Evolutionary conservation across 2,888 invertebrate species (phyloP), one percentile per base, ranked within the genome.

Genomic region (Chloromyia formosa): DNA sequence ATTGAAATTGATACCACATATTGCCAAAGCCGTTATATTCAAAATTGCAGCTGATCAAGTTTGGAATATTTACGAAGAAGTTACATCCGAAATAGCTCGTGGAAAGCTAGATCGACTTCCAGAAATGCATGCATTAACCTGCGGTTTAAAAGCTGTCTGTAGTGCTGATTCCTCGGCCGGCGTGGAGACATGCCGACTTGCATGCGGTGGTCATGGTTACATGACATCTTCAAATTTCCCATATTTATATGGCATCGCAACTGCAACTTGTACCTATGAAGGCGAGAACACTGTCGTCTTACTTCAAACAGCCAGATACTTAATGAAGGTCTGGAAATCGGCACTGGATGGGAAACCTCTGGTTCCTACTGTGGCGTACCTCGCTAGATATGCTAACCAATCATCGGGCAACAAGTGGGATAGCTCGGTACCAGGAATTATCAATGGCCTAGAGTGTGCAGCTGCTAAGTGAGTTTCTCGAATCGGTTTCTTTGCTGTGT

Each of bases 121-220:
- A 0, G 95, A 96, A 89, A 82, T 85, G 81, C 97, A 98, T 86
- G 96, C 96, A 0, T 86, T 96, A 35, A 91, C 96, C 0, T 95
- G 97, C 82, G 96, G 96, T 80, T 86, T 98, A 75, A 98, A 98
- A 85, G 95, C 97, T 0, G 91, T 96, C 64, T 91, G 91, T 76
- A 92, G 95, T 1, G 88, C 91, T 1, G 93, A 93, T 83, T 90
- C 92, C 40, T 89, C 94, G 0, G 86, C 85, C 73, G 93, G 92
- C 54, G 90, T 97, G 40, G 97, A 98, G 84, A 90, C 90, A 12
- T 92, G 95, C 78, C 91, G 98, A n/a, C 87, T 95, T 77, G 89
- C 97, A 12, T 98, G 97, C 85, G 98, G 98, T 64, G 98, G 98
- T 0, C 97, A 98, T 85, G 98, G 98, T 3, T 98, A 94, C 87